Percentiles rank a stretch among this genome's conserved stretches.
These are phyloP conservation scores for Centropyge bicolor DNA, from an alignment of 2,797 vertebrate genomes.

Conservation along the genomic window DNA sequence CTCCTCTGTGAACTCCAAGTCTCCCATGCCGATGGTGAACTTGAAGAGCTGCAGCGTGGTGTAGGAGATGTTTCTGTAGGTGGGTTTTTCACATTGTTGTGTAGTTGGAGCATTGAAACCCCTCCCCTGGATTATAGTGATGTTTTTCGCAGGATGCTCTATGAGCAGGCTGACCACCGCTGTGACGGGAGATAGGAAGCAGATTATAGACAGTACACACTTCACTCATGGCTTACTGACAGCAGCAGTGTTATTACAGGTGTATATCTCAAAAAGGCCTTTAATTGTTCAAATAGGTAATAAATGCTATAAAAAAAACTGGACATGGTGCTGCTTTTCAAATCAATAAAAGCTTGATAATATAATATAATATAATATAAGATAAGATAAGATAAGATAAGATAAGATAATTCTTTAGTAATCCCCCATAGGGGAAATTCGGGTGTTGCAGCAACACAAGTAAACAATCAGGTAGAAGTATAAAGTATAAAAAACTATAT, in stretches of 20 bases:
- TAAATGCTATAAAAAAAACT: too few species aligned
- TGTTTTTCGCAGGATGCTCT: conserved; percentile 51
- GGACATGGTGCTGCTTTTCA: background rate
- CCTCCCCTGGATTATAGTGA: rapidly evolving
- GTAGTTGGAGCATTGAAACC: rapidly evolving
- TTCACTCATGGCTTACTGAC: background rate
- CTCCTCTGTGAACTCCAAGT: conserved; percentile 92
- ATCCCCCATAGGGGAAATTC: too few species aligned
- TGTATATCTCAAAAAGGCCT: background rate
- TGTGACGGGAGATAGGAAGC: conserved; percentile 62
- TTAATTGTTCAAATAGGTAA: background rate
- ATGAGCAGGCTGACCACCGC: conserved; percentile 91
- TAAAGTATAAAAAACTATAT: too few species aligned
- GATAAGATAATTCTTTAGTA: too few species aligned
- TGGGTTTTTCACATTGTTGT: conserved; percentile 44
- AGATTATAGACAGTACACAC: background rate
- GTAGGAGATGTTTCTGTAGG: conserved; percentile 83
- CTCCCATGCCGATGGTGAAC: conserved; percentile 97
- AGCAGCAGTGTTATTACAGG: background rate
- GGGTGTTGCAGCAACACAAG: too few species aligned
- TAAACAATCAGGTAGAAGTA: too few species aligned
- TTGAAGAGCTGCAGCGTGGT: conserved; percentile 94
- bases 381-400: too few species aligned
- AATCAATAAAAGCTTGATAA: background rate
- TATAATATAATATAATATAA: too few species aligned